phyloP scores from a whole-genome alignment of 2,113 vertebrate genomes.

The Ailurus styani region DNA sequence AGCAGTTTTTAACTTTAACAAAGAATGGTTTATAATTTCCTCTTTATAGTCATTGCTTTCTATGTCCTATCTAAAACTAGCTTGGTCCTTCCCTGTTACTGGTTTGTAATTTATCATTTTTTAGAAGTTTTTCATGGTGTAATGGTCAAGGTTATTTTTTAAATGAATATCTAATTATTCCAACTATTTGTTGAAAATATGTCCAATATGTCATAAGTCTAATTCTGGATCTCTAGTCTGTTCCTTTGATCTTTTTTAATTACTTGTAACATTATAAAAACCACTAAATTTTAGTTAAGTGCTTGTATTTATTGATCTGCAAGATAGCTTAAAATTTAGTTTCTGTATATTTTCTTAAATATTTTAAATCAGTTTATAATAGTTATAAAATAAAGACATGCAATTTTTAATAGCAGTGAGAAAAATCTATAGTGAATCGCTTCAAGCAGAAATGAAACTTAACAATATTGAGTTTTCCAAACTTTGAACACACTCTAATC shows the following conservation, averaged over 20 bases:
- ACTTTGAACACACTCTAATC: neutral
- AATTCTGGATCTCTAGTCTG: neutral
- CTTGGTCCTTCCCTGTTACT: neutral
- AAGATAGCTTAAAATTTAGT: neutral
- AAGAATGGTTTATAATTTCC: neutral
- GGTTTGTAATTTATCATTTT: neutral
- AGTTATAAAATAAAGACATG: neutral
- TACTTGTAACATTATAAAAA: neutral
- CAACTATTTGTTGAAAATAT: neutral
- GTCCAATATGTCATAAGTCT: neutral
- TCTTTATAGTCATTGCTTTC: neutral
- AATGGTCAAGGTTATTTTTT: neutral
- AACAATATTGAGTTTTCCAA: neutral
- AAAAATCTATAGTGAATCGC: neutral
- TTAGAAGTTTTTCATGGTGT: neutral
- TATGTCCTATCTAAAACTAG: neutral
- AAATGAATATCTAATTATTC: neutral
- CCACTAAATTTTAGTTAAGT: neutral
- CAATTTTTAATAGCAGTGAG: neutral
- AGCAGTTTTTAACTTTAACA: neutral
- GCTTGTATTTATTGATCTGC: neutral
- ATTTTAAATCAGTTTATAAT: neutral
- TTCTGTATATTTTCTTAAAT: neutral
- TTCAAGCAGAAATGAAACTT: neutral
- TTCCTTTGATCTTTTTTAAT: neutral